phyloP scores from a whole-genome alignment of 1,140 invertebrate genomes.

The Phenacoccus solenopsis region DNA sequence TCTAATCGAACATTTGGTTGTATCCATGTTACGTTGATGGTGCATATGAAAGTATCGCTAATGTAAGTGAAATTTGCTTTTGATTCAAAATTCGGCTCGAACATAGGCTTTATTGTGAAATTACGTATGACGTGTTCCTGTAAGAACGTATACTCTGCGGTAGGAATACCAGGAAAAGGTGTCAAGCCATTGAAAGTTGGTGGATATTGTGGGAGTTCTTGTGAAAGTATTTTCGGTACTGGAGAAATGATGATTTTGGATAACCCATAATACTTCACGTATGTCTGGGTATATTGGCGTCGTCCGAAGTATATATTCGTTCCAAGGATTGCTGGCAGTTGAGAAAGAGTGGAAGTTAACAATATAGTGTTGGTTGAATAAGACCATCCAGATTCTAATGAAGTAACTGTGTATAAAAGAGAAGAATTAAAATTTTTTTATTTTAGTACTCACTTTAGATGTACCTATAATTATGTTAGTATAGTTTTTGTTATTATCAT shows the following conservation, averaged over 20 bases:
- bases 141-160: too few relatives aligned
- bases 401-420: background rate
- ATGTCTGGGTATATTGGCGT: background rate
- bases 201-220: background rate
- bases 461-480: background rate
- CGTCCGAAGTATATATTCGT: background rate
- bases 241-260: conserved; percentile 9
- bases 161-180: background rate
- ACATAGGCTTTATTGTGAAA: background rate
- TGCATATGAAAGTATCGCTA: background rate
- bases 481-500: too few relatives aligned
- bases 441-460: background rate
- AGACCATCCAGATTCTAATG: background rate
- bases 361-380: background rate
- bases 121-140: background rate
- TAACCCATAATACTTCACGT: background rate
- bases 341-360: too few relatives aligned
- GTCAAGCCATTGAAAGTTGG: background rate
- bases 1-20: background rate
- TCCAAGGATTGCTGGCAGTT: background rate
- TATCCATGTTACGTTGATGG: background rate
- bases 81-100: too few relatives aligned
- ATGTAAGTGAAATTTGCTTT: background rate
- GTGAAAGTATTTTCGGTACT: background rate
- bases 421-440: background rate